These are phyloP conservation scores for Tuta absoluta DNA, from an alignment of 2,888 invertebrate genomes.

Conservation along the genomic window DNA sequence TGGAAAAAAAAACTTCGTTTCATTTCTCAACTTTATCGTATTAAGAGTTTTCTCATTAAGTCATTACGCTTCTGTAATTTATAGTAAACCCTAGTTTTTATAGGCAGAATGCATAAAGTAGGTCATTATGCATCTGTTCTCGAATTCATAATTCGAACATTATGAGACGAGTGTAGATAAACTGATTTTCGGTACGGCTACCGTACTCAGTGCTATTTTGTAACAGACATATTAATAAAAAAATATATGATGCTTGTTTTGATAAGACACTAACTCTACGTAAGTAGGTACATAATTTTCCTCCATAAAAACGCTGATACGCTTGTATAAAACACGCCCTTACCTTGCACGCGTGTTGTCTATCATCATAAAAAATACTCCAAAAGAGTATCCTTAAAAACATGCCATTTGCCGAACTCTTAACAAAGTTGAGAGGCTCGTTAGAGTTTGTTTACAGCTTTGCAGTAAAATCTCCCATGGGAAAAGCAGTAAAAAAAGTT, in stretches of 20 bases:
- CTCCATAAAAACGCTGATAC: conserved; percentile 5
- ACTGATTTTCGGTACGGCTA: no score
- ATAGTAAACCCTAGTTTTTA: no score
- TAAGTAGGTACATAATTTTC: neutral
- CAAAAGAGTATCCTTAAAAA: conserved; percentile 20
- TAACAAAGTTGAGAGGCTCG: conserved; percentile 25
- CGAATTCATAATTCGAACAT: no score
- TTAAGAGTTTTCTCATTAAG: no score
- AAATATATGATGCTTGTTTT: neutral
- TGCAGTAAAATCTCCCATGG: conserved; percentile 27
- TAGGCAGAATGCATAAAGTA: no score
- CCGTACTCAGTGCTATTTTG: no score
- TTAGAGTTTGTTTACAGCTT: conserved; percentile 29
- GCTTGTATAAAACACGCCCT: neutral
- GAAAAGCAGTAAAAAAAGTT: conserved; percentile 29
- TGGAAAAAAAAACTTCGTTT: no score
- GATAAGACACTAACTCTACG: neutral
- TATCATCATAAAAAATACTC: conserved; percentile 19
- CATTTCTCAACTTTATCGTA: no score
- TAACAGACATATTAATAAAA: neutral
- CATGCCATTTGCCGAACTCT: conserved; percentile 17
- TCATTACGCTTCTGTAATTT: no score
- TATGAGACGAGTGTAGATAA: no score
- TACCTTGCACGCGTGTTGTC: neutral
- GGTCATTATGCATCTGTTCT: no score